These are phyloP conservation scores for Pachycephala philippinensis DNA, from an alignment of 2,113 vertebrate genomes.

Conservation along the genomic window DNA sequence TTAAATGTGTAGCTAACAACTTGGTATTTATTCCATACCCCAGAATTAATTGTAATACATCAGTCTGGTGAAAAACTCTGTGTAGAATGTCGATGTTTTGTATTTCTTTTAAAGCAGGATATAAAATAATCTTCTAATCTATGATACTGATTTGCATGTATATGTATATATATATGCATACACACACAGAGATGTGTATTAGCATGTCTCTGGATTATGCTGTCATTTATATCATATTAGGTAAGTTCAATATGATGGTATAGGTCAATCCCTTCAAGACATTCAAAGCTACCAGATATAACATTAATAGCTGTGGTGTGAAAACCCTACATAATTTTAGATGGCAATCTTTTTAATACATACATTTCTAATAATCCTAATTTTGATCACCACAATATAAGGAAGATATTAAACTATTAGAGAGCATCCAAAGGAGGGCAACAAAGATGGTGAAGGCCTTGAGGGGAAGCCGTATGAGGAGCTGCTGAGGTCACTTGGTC, in stretches of 20 bases:
- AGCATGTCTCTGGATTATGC: neutral
- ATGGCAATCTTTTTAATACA: neutral
- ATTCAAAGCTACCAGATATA: neutral
- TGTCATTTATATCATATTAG: neutral
- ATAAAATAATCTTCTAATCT: neutral
- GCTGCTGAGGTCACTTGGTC: neutral
- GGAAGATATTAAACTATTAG: neutral
- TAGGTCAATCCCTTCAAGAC: neutral
- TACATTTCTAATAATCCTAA: neutral
- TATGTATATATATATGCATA: neutral
- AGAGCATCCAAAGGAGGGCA: neutral
- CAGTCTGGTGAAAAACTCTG: neutral
- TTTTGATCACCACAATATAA: neutral
- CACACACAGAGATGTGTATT: fast-evolving
- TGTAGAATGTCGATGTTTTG: neutral
- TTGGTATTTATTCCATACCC: neutral
- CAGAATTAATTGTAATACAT: neutral
- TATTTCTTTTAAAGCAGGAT: neutral
- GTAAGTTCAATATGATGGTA: neutral
- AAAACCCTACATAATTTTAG: neutral
- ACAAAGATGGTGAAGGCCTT: neutral
- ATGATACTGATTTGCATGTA: neutral
- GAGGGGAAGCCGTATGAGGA: neutral
- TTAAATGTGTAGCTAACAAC: neutral
- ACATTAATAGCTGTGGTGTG: neutral